Evolutionary conservation across 2,113 vertebrate genomes (phyloP).

Genomic region (Epinephelus lanceolatus): DNA sequence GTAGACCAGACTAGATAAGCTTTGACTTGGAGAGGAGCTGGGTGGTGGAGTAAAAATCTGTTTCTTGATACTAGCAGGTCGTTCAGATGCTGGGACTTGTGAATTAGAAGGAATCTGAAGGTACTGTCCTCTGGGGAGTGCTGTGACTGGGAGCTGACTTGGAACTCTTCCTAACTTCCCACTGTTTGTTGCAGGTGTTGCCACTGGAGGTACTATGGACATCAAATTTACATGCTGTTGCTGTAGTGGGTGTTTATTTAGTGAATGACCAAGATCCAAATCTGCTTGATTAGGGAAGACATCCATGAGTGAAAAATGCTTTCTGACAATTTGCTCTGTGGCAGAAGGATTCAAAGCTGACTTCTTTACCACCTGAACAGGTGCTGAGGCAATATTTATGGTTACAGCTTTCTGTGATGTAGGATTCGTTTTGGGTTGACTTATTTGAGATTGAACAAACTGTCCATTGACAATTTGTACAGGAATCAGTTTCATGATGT

Average conservation of each 20-base stretch:
- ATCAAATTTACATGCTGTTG: constrained; percentile 8
- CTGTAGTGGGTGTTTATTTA: constrained; percentile 8
- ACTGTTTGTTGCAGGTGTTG: constrained; percentile 66
- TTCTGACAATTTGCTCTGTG: constrained; percentile 80
- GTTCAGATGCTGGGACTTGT: constrained; percentile 86
- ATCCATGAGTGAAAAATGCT: constrained; percentile 59
- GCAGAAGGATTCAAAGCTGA: constrained; percentile 71
- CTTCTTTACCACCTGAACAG: constrained; percentile 72
- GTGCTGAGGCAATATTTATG: constrained; percentile 66
- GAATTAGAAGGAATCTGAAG: constrained; percentile 89
- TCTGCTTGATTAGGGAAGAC: constrained; percentile 43
- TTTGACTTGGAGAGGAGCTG: constrained; percentile 59
- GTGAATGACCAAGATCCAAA: neutral
- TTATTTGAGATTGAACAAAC: constrained; percentile 77
- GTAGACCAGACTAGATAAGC: constrained; percentile 81
- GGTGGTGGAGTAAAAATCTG: constrained; percentile 81
- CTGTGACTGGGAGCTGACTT: constrained; percentile 68
- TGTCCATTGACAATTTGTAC: constrained; percentile 87
- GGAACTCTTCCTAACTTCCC: constrained; percentile 63
- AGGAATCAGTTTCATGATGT: constrained; percentile 92
- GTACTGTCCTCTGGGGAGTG: constrained; percentile 85
- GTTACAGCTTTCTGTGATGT: constrained; percentile 74
- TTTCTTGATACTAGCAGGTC: constrained; percentile 85
- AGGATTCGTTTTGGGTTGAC: constrained; percentile 69
- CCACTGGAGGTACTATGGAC: constrained; percentile 55